Conservation (phyloP, 2,888 invertebrate species). For the Drosophila nr. fundita region DNA sequence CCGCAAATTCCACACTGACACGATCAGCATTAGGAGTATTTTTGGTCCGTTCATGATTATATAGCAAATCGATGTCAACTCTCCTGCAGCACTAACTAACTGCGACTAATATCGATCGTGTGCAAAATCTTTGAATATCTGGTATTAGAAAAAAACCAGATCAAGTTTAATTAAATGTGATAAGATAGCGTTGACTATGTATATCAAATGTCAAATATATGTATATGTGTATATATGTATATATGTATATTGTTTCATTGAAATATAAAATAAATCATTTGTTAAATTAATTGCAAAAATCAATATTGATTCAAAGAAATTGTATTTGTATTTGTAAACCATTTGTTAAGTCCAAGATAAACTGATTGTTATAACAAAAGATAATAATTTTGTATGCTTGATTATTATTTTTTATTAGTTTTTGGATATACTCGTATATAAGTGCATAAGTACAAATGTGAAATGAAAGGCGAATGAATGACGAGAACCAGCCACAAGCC, state of each 20-base stretch:
- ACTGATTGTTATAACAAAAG: neutral
- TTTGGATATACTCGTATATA: neutral
- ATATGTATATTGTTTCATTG: neutral
- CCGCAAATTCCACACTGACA: neutral
- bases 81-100: slow-evolving; percentile 14
- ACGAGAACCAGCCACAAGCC: slow-evolving; percentile 17
- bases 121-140: slow-evolving; percentile 1
- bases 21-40: slow-evolving; percentile 18
- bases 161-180: slow-evolving; percentile 1
- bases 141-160: slow-evolving; percentile 1
- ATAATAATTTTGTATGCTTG: neutral
- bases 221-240: neutral
- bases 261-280: neutral
- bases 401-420: neutral
- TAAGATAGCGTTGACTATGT: neutral
- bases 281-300: neutral
- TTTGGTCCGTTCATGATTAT: slow-evolving; percentile 8
- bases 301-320: neutral
- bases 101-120: slow-evolving; percentile 11
- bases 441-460: slow-evolving; percentile 2
- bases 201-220: neutral
- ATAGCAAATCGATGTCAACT: slow-evolving; percentile 13
- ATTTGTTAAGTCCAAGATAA: slow-evolving; percentile 1
- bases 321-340: neutral
- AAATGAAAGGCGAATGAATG: slow-evolving; percentile 1